Conservation (phyloP, 1,140 invertebrate genomes). For the Trissolcus basalis region DNA sequence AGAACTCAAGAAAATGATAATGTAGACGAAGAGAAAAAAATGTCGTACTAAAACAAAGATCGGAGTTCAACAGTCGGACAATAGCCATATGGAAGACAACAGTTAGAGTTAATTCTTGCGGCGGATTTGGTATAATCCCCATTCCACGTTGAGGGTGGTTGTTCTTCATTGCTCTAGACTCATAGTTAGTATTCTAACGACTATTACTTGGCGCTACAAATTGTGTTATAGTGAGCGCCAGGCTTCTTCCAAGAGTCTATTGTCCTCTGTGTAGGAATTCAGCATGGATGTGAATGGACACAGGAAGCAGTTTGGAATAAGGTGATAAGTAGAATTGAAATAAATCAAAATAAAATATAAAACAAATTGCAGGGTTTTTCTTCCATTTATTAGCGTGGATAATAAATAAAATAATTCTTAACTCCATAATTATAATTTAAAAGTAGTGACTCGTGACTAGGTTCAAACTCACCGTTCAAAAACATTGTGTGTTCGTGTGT, state of each 20-base stretch:
- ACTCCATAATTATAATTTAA: constrained; percentile 71
- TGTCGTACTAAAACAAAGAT: constrained; percentile 1
- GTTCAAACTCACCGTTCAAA: constrained; percentile 74
- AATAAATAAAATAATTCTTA: constrained; percentile 75
- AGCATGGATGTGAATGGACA: constrained; percentile 27
- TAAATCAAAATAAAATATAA: constrained; percentile 61
- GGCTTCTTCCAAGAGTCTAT: constrained; percentile 56
- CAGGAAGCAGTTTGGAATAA: constrained; percentile 35
- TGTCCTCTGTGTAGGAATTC: constrained; percentile 39
- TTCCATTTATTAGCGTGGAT: constrained; percentile 73
- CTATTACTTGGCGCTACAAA: constrained; percentile 41
- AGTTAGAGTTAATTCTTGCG: constrained; percentile 35
- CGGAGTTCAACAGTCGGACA: constrained; percentile 12
- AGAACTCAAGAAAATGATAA: background rate
- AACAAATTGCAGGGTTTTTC: constrained; percentile 64
- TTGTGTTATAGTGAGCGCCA: constrained; percentile 34
- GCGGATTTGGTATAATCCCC: constrained; percentile 47
- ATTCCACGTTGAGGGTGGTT: constrained; percentile 38
- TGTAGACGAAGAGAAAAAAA: background rate
- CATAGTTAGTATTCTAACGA: constrained; percentile 52
- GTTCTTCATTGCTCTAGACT: constrained; percentile 45
- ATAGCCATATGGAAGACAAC: constrained; percentile 46
- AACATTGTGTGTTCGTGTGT: constrained; percentile 52
- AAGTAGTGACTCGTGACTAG: constrained; percentile 77
- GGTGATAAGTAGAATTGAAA: constrained; percentile 40